Percentiles rank a stretch among this genome's conserved stretches.
Conservation (phyloP, 2,113 vertebrate genomes). For the Nettapus auritus region DNA sequence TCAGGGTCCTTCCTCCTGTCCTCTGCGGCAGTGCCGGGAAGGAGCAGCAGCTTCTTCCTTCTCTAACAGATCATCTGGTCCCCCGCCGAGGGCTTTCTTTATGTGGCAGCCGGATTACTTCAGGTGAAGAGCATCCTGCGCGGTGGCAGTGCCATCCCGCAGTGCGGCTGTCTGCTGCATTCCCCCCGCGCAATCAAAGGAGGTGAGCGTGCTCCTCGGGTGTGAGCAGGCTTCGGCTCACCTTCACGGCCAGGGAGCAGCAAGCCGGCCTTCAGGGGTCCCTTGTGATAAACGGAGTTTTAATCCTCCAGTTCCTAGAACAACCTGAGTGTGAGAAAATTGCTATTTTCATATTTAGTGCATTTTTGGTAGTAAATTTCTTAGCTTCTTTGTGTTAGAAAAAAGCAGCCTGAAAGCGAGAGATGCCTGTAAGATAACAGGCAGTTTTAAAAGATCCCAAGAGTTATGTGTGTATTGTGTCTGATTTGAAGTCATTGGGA, state of each 20-base stretch:
- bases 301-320: not conserved
- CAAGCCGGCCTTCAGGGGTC: not conserved
- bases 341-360: not conserved
- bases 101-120: not conserved
- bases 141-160: too few relatives aligned
- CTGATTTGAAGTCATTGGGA: not conserved
- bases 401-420: not conserved
- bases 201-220: not conserved
- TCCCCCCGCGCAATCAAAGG: not conserved
- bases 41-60: too few relatives aligned
- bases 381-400: not conserved
- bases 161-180: not conserved
- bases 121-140: not conserved
- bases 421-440: not conserved
- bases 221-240: not conserved
- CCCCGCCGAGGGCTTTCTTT: accelerated
- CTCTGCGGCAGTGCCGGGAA: not conserved
- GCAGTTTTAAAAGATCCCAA: not conserved
- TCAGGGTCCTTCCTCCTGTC: too few relatives aligned
- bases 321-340: not conserved
- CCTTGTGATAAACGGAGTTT: not conserved
- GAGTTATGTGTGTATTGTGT: not conserved
- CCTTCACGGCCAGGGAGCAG: not conserved
- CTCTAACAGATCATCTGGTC: not conserved
- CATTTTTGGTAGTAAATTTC: not conserved